Evolutionary conservation across 2,888 invertebrate genomes (phyloP).

Genomic region (Leucophora obtusa): DNA sequence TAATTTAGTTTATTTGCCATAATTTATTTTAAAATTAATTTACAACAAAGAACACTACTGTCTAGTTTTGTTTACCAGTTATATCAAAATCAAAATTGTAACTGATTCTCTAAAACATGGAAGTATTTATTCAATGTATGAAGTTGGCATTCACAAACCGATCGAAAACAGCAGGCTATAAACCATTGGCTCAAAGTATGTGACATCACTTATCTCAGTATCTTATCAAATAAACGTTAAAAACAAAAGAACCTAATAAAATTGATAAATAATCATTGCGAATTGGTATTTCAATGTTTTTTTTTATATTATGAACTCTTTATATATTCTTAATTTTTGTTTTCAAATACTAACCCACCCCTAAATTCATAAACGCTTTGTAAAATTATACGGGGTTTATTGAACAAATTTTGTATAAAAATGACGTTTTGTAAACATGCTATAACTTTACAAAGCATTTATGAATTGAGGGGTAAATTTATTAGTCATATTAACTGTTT

Average conservation of each 20-base stretch:
- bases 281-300: not conserved
- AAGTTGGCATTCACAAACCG: not conserved
- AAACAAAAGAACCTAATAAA: constrained; percentile 33
- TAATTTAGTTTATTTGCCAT: constrained; percentile 22
- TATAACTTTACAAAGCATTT: too few species aligned
- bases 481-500: too few species aligned
- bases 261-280: not conserved
- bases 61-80: not conserved
- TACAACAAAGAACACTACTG: not conserved
- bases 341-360: too few species aligned
- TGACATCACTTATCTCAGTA: constrained; percentile 60
- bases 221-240: constrained; percentile 40
- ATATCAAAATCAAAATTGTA: constrained; percentile 38
- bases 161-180: constrained; percentile 14
- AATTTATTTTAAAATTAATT: not conserved
- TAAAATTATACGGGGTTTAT: too few species aligned
- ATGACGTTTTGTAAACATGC: too few species aligned
- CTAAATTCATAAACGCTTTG: too few species aligned
- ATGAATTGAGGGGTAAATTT: too few species aligned
- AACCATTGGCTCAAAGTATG: constrained; percentile 55
- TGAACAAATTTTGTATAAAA: too few species aligned
- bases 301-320: too few species aligned
- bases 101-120: constrained; percentile 15
- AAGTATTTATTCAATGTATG: not conserved
- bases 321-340: too few species aligned